A percentile compares a stretch with the other conserved stretches of the same genome.
These are phyloP conservation scores for Micoletzkya japonica DNA, from an alignment of 2,888 invertebrate genomes.

Conservation along the genomic window DNA sequence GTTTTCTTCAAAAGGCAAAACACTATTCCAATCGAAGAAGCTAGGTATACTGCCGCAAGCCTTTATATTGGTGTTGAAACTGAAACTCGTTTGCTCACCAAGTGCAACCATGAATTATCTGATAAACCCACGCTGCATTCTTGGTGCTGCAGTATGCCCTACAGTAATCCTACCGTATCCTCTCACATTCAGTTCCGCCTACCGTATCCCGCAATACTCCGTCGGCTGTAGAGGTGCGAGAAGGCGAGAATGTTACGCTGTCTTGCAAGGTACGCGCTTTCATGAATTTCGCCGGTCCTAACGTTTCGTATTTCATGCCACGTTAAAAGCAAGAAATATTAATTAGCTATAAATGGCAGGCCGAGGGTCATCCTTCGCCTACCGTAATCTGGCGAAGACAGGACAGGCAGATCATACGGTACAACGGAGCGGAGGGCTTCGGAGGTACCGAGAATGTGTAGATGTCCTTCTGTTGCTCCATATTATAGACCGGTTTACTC, in stretches of 20 bases:
- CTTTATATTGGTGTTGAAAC: too few species aligned
- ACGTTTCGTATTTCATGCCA: background rate
- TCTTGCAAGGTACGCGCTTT: slow-evolving; percentile 42
- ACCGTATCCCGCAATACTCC: slow-evolving; percentile 87
- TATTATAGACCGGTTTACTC: too few species aligned
- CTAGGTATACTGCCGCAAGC: too few species aligned
- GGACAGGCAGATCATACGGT: slow-evolving; percentile 61
- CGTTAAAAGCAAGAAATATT: background rate
- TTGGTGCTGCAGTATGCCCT: too few species aligned
- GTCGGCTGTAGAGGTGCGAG: slow-evolving; percentile 80
- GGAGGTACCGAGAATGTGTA: slow-evolving; percentile 52
- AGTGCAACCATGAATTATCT: too few species aligned
- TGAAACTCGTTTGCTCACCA: too few species aligned
- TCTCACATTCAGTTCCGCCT: slow-evolving; percentile 81
- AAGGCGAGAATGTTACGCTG: slow-evolving; percentile 63
- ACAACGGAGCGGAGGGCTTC: slow-evolving; percentile 60
- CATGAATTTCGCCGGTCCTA: background rate
- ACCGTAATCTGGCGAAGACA: slow-evolving; percentile 60
- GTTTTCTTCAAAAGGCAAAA: background rate
- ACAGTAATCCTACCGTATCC: background rate
- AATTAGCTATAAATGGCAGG: slow-evolving; percentile 35
- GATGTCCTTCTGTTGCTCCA: too few species aligned
- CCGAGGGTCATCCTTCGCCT: slow-evolving; percentile 61
- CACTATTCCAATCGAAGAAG: too few species aligned
- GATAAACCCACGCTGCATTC: too few species aligned